These are phyloP conservation scores for Drosophila ercepeae DNA, from an alignment of 1,140 invertebrate genomes.

Conservation along the genomic window DNA sequence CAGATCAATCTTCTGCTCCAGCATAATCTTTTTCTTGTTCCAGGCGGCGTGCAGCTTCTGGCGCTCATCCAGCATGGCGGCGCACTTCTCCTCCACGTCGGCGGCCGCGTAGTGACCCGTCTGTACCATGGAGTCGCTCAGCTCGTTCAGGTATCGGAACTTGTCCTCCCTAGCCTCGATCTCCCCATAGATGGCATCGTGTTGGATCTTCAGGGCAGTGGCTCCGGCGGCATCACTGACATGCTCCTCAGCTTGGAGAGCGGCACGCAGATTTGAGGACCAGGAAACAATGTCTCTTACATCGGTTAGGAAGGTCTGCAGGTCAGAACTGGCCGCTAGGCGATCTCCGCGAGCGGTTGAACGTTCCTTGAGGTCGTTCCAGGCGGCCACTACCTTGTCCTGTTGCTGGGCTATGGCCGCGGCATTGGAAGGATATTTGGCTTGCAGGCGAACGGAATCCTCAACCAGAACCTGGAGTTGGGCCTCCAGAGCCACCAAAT, in stretches of 20 bases:
- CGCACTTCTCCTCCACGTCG: constrained; percentile 92
- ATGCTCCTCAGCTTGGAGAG: constrained; percentile 93
- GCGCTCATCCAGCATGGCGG: constrained; percentile 90
- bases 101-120: constrained; percentile 92
- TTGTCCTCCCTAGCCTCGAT: constrained; percentile 96
- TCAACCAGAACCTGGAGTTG: constrained; percentile 96
- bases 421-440: constrained; percentile 96
- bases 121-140: constrained; percentile 93
- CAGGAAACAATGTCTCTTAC: constrained; percentile 95
- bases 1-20: constrained; percentile 97
- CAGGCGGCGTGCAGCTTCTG: constrained; percentile 92
- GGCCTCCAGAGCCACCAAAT: constrained; percentile 96
- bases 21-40: constrained; percentile 94
- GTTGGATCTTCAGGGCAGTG: constrained; percentile 93
- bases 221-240: constrained; percentile 94
- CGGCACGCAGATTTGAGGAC: constrained; percentile 91
- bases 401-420: constrained; percentile 94
- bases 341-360: constrained; percentile 91
- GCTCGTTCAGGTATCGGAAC: constrained; percentile 91
- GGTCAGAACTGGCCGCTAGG: constrained; percentile 93
- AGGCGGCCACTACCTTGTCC: constrained; percentile 92
- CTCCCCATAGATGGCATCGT: constrained; percentile 96
- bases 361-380: constrained; percentile 93
- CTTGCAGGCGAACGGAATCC: constrained; percentile 94
- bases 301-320: constrained; percentile 93